Percentiles rank a stretch among this genome's conserved stretches.
These are phyloP conservation scores for Rhabdophis nuchalis DNA, from an alignment of 2,797 vertebrate species.

Conservation along the genomic window DNA sequence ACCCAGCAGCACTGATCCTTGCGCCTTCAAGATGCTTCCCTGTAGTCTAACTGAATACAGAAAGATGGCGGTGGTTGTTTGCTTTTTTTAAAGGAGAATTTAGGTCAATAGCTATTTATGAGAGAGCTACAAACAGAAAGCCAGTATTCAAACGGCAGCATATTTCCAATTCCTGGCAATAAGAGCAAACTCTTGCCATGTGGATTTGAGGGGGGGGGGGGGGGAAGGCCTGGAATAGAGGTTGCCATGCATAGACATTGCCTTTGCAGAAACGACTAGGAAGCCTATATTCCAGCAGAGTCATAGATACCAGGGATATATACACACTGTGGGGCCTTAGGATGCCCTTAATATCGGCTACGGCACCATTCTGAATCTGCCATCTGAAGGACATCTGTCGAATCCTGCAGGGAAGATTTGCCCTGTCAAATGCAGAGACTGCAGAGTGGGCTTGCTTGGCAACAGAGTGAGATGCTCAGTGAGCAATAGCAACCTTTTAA, in stretches of 20 bases:
- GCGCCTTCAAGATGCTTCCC: not conserved
- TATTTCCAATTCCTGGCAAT: not conserved
- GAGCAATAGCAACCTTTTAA: conserved; percentile 53
- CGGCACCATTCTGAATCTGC: conserved; percentile 71
- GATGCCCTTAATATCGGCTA: conserved; percentile 66
- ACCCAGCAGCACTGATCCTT: conserved; percentile 30
- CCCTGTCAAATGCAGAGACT: conserved; percentile 65
- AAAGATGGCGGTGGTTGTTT: not conserved
- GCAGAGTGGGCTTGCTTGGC: conserved; percentile 70
- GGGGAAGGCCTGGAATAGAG: not conserved
- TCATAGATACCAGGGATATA: not conserved
- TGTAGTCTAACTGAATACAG: not conserved
- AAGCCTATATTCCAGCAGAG: not conserved
- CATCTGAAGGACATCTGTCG: conserved; percentile 54
- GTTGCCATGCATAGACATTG: not conserved
- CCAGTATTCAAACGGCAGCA: not conserved
- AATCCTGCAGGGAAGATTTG: conserved; percentile 56
- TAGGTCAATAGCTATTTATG: not conserved
- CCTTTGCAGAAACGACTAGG: not conserved
- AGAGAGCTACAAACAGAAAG: not conserved
- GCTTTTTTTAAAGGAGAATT: not conserved
- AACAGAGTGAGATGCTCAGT: conserved; percentile 70
- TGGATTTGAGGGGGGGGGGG: not conserved
- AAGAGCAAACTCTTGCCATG: not conserved
- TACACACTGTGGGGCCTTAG: conserved; percentile 3